Evolutionary conservation across 1,140 invertebrate genomes (phyloP).

Genomic region (Trachelipus rathkii): DNA sequence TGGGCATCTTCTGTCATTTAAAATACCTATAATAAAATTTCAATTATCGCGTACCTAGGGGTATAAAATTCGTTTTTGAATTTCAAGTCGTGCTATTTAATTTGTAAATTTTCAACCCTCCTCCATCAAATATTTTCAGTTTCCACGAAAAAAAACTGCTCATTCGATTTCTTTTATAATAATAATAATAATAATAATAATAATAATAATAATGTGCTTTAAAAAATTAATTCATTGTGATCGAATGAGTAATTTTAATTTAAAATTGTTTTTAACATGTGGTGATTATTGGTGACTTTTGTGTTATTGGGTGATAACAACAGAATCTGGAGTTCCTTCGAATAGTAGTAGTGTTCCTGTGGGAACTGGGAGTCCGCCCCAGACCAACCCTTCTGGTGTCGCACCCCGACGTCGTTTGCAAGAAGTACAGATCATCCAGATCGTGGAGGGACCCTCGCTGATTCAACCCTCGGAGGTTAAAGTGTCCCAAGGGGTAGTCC

Average conservation of each 20-base stretch:
- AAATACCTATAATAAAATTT: too few relatives aligned
- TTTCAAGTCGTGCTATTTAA: too few relatives aligned
- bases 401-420: slow-evolving; percentile 48
- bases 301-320: slow-evolving; percentile 42
- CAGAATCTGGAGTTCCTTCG: slow-evolving; percentile 33
- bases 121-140: too few relatives aligned
- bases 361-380: slow-evolving; percentile 8
- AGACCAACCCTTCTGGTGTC: slow-evolving; percentile 28
- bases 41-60: too few relatives aligned
- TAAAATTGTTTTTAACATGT: not conserved
- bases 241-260: too few relatives aligned
- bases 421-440: slow-evolving; percentile 52
- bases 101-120: too few relatives aligned
- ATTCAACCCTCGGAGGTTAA: slow-evolving; percentile 75
- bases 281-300: slow-evolving; percentile 35
- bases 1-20: not conserved
- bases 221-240: too few relatives aligned
- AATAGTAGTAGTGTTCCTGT: slow-evolving; percentile 23
- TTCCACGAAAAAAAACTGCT: too few relatives aligned
- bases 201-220: too few relatives aligned
- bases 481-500: slow-evolving; percentile 66
- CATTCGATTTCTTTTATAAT: too few relatives aligned
- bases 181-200: too few relatives aligned
- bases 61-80: too few relatives aligned
- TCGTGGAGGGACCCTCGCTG: slow-evolving; percentile 60